phyloP scores from a whole-genome alignment of 2,113 vertebrate species.

The Podarcis raffonei region DNA sequence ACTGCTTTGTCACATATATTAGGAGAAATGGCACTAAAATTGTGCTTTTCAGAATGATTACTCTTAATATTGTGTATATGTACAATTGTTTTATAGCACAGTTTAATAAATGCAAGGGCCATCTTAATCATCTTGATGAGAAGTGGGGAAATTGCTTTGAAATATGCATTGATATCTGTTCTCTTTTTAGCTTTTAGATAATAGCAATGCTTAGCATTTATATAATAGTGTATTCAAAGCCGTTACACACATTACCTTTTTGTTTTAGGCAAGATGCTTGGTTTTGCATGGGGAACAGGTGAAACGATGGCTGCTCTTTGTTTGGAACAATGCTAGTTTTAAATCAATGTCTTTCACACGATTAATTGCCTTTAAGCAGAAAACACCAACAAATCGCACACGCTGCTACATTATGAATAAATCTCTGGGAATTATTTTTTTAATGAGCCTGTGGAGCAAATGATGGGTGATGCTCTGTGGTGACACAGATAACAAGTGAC shows the following conservation, averaged over 20 bases:
- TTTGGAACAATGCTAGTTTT: neutral
- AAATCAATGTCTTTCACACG: conserved; percentile 1
- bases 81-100: conserved; percentile 35
- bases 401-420: conserved; percentile 13
- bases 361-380: conserved; percentile 15
- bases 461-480: conserved; percentile 6
- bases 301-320: neutral
- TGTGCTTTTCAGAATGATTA: conserved; percentile 43
- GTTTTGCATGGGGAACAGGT: neutral
- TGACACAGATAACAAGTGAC: conserved; percentile 18
- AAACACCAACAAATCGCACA: conserved; percentile 9
- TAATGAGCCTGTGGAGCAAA: conserved; percentile 4
- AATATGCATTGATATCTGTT: conserved; percentile 26
- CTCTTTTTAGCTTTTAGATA: conserved; percentile 6
- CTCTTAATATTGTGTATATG: conserved; percentile 32
- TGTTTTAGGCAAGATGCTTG: neutral
- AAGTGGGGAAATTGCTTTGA: conserved; percentile 6
- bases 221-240: neutral
- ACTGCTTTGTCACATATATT: conserved; percentile 44
- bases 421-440: conserved; percentile 8
- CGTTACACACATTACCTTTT: neutral
- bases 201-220: neutral
- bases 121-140: conserved; percentile 37
- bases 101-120: conserved; percentile 37
- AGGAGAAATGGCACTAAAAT: conserved; percentile 54